Evolutionary conservation across 2,797 vertebrate genomes (phyloP).

Genomic region (Xenops minutus): DNA sequence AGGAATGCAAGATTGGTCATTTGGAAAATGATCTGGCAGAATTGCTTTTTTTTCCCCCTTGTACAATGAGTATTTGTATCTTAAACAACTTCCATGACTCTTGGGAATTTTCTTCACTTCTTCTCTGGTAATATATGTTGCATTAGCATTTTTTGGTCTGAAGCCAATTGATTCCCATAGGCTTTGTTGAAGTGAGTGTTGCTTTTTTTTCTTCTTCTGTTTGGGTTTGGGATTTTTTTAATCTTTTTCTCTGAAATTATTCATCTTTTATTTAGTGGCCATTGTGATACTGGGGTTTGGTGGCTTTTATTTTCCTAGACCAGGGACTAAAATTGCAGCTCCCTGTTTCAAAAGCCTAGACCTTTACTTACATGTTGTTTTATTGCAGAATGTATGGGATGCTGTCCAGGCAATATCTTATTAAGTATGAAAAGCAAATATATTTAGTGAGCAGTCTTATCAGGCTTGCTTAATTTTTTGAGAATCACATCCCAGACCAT

Average conservation of each 20-base stretch:
- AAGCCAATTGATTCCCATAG: neutral
- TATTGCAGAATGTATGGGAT: neutral
- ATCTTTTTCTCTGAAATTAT: neutral
- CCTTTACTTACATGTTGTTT: neutral
- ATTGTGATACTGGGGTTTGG: neutral
- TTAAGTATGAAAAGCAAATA: neutral
- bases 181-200: neutral
- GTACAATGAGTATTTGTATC: neutral
- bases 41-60: neutral
- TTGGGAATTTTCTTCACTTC: constrained; percentile 16
- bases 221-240: neutral
- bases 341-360: neutral
- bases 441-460: neutral
- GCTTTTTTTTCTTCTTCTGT: neutral
- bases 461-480: neutral
- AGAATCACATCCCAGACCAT: neutral
- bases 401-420: neutral
- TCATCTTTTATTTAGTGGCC: neutral
- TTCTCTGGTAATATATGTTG: neutral
- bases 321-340: neutral
- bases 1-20: neutral
- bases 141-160: constrained; percentile 2
- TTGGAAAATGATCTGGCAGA: constrained; percentile 4
- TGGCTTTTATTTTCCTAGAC: neutral
- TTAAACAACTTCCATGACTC: neutral